Evolutionary conservation across 2,888 invertebrate genomes (phyloP), one percentile per base, ranked within the genome.

Genomic region (Rhyacophila evoluta): DNA sequence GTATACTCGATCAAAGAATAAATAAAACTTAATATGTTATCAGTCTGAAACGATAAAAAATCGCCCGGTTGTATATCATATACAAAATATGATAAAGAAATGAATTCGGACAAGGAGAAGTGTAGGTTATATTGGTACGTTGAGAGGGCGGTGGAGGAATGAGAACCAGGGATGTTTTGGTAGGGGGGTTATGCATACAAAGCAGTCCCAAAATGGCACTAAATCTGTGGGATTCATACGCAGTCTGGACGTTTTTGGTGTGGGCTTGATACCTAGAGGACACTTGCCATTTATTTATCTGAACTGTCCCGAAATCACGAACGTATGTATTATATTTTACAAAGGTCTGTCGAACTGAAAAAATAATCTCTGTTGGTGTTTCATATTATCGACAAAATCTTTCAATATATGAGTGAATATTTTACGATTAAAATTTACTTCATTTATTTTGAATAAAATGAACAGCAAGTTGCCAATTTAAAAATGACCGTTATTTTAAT

Each of bases 131-230:
- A 19, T 29, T 27, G 15, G 19, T 19, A 19, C 19, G 55, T 12
- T 38, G 70, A 70, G 29, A 41, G n/a, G 15, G 27, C 28, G 25
- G 41, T 19, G 36, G 69, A 19, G 25, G 74, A n/a, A n/a, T n/a
- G n/a, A n/a, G n/a, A n/a, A n/a, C n/a, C n/a, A n/a, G n/a, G n/a
- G n/a, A n/a, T n/a, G n/a, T n/a, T n/a, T n/a, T 72, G 28, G 41
- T 74, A 29, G 69, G 73, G 67, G 80, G 77, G 39, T 27, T 74
- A 70, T 70, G 78, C 80, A 80, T 80, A 78, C 75, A 80, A 78
- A 80, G 55, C 70, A 80, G 80, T 74, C 80, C 80, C 80, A 41
- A 72, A 80, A 80, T 78, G 80, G 80, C 39, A 80, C 78, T 80
- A 80, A 80, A 78, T 80, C 75, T 74, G 75, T 28, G 28, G 70